phyloP scores from a whole-genome alignment of 2,888 invertebrate genomes.

The Cerastoderma edule region DNA sequence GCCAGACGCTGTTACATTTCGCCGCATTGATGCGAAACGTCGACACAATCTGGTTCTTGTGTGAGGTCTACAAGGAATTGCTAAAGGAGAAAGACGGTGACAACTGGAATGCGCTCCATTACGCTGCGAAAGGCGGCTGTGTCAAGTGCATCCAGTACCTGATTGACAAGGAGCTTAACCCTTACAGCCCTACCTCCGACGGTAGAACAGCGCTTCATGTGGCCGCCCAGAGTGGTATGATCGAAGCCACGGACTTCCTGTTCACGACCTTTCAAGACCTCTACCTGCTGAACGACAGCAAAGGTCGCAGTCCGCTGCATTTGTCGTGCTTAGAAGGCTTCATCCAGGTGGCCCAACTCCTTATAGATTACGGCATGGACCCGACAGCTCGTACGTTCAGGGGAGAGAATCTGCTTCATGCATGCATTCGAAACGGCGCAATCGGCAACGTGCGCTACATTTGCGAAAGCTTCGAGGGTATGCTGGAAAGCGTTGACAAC shows the following conservation, averaged over 20 bases:
- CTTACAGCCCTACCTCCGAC: neutral
- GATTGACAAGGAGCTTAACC: slow-evolving; percentile 9
- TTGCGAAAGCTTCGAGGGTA: slow-evolving; percentile 1
- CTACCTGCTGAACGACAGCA: neutral
- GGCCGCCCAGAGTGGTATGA: slow-evolving; percentile 7
- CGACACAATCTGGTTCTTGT: slow-evolving; percentile 10
- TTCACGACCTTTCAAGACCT: slow-evolving; percentile 4
- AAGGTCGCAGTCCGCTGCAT: slow-evolving; percentile 8
- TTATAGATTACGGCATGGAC: slow-evolving; percentile 5
- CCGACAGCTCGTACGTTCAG: neutral
- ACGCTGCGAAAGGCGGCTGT: slow-evolving; percentile 11
- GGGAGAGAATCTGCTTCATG: slow-evolving; percentile 11
- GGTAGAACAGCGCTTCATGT: slow-evolving; percentile 16
- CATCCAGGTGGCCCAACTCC: neutral
- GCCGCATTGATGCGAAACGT: slow-evolving; percentile 6
- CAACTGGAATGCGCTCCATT: slow-evolving; percentile 16
- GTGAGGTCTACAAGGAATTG: slow-evolving; percentile 3
- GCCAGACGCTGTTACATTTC: slow-evolving; percentile 9
- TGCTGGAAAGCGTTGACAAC: slow-evolving; percentile 1
- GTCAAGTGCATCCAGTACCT: slow-evolving; percentile 12
- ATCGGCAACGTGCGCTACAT: neutral
- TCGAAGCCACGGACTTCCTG: neutral
- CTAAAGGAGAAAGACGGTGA: neutral
- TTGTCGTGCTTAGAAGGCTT: slow-evolving; percentile 6
- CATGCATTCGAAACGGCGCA: slow-evolving; percentile 13